phyloP scores from a whole-genome alignment of 2,113 vertebrate genomes.

The Talpa occidentalis region DNA sequence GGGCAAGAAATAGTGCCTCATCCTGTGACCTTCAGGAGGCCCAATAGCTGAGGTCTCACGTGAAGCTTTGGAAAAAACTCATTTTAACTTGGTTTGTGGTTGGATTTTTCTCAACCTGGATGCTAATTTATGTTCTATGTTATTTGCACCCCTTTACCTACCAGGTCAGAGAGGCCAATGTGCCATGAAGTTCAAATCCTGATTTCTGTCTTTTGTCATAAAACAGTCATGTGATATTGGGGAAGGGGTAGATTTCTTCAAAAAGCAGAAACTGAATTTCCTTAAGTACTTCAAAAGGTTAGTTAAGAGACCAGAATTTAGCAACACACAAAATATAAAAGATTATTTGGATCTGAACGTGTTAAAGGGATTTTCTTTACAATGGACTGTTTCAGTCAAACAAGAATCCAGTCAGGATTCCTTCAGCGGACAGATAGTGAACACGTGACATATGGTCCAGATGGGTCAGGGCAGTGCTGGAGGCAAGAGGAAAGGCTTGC shows the following conservation, averaged over 20 bases:
- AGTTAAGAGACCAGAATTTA: not conserved
- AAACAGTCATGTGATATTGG: not conserved
- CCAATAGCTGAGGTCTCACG: not conserved
- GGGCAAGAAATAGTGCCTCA: too few species aligned
- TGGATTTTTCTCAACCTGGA: not conserved
- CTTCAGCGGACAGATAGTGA: not conserved
- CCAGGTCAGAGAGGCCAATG: not conserved
- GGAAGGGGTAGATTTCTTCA: not conserved
- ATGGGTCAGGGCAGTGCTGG: not conserved
- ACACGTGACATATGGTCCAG: not conserved
- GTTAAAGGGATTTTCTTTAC: not conserved
- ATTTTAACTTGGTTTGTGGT: not conserved
- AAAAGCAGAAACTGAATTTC: not conserved
- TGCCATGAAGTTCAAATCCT: not conserved
- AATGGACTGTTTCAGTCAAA: not conserved
- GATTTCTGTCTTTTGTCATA: not conserved
- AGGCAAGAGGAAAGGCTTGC: not conserved
- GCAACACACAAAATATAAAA: not conserved
- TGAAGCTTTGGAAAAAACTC: not conserved
- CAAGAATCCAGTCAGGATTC: not conserved
- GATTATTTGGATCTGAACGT: not conserved
- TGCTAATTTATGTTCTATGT: not conserved
- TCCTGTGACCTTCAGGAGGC: not conserved
- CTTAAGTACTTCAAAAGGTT: not conserved
- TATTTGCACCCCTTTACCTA: not conserved